A percentile compares a stretch with the other conserved stretches of the same genome.
These are phyloP conservation scores for Coboldia fuscipes DNA, from an alignment of 1,140 invertebrate genomes.

Conservation along the genomic window DNA sequence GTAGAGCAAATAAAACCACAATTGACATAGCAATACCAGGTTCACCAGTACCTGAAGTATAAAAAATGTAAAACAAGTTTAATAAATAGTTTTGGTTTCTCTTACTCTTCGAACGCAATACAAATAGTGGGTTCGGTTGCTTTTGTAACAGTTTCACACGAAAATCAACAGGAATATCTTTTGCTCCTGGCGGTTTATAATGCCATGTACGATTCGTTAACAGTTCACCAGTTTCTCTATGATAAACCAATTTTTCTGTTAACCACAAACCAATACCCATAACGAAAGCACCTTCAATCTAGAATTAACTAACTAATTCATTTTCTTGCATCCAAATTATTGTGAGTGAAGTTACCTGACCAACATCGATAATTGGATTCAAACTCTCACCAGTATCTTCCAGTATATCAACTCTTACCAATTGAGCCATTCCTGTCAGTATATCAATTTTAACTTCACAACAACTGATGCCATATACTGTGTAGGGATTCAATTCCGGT, in stretches of 20 bases:
- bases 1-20: conserved; percentile 40
- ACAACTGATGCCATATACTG: conserved; percentile 29
- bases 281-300: conserved; percentile 38
- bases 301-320: background rate
- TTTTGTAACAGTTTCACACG: conserved; percentile 47
- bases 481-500: conserved; percentile 11
- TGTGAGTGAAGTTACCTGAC: conserved; percentile 25
- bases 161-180: conserved; percentile 63
- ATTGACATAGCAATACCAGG: conserved; percentile 42
- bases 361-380: conserved; percentile 50
- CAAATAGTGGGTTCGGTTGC: conserved; percentile 37
- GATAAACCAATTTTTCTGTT: conserved; percentile 37
- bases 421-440: conserved; percentile 34
- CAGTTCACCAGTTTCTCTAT: conserved; percentile 33
- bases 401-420: conserved; percentile 37
- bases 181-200: conserved; percentile 50
- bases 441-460: conserved; percentile 45
- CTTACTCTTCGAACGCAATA: conserved; percentile 52
- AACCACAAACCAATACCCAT: conserved; percentile 61
- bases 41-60: conserved; percentile 41
- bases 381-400: conserved; percentile 44
- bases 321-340: background rate
- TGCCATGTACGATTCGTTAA: conserved; percentile 48
- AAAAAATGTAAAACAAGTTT: conserved; percentile 1
- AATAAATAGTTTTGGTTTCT: background rate